A percentile compares a stretch with the other conserved stretches of the same genome.
Evolutionary conservation across 92 coral and sea anemone genomes (phyloP).

Genomic region (Parazoanthus swiftii): DNA sequence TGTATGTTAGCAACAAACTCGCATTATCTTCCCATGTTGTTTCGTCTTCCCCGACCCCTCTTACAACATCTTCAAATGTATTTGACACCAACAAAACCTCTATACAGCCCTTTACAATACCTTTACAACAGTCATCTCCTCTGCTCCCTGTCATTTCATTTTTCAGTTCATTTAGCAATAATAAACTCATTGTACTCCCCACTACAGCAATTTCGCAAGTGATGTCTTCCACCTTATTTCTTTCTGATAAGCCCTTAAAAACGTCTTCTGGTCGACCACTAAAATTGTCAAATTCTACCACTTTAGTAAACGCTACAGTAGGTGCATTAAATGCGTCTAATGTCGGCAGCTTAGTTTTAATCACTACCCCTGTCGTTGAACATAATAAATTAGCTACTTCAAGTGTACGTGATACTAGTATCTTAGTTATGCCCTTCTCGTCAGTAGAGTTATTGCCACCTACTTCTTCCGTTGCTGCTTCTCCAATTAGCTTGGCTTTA

Average conservation of each 20-base stretch:
- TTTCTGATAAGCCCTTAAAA: neutral
- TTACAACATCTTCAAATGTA: neutral
- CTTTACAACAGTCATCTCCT: neutral
- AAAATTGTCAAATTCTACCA: neutral
- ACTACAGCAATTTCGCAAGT: neutral
- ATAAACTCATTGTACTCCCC: neutral
- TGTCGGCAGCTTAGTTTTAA: too few species aligned
- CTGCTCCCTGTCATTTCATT: too few species aligned
- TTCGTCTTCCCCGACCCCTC: neutral
- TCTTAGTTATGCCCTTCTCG: neutral
- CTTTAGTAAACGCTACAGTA: neutral
- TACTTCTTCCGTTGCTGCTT: too few species aligned
- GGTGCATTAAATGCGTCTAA: too few species aligned
- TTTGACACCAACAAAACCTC: neutral
- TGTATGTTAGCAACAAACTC: neutral
- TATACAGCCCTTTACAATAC: neutral
- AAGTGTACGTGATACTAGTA: too few species aligned
- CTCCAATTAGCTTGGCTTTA: neutral
- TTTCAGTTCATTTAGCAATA: neutral
- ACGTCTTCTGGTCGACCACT: neutral
- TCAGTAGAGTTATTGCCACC: neutral
- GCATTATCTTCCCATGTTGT: too few species aligned
- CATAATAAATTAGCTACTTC: neutral
- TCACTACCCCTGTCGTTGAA: neutral
- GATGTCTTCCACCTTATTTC: neutral